These are phyloP conservation scores for Ricordea florida DNA, from an alignment of 92 coral and sea anemone genomes.

Conservation along the genomic window DNA sequence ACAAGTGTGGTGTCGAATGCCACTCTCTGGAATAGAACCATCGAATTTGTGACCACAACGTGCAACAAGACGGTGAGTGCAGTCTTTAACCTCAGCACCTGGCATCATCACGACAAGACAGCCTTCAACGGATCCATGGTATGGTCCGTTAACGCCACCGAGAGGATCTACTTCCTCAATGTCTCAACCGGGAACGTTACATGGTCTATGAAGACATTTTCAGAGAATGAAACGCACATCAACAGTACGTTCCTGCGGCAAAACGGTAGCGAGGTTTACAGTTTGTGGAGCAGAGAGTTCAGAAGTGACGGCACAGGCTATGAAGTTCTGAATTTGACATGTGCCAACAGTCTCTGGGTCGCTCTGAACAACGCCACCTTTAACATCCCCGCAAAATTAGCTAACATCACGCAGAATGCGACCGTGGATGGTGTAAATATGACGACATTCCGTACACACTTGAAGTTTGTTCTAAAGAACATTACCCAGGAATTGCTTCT, in stretches of 20 bases:
- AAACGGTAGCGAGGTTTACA: conserved; percentile 51
- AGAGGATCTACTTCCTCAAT: conserved; percentile 41
- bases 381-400: conserved; percentile 61
- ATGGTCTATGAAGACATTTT: conserved; percentile 37
- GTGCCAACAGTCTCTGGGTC: conserved; percentile 40
- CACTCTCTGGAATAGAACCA: conserved; percentile 66
- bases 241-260: conserved; percentile 56
- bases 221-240: conserved; percentile 53
- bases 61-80: conserved; percentile 48
- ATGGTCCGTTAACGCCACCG: conserved; percentile 54
- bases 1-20: conserved; percentile 51
- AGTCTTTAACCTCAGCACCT: conserved; percentile 65
- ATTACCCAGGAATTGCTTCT: conserved; percentile 44
- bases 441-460: conserved; percentile 46
- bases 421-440: conserved; percentile 59
- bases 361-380: conserved; percentile 47
- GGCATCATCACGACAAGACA: conserved; percentile 63
- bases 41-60: conserved; percentile 55
- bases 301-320: conserved; percentile 26
- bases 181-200: conserved; percentile 43
- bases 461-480: conserved; percentile 45
- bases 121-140: conserved; percentile 63
- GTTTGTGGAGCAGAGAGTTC: conserved; percentile 47
- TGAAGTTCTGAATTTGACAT: conserved; percentile 31
- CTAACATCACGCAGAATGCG: conserved; percentile 58